phyloP scores from a whole-genome alignment of 2,797 vertebrate species.

The Meriones psammophilus region DNA sequence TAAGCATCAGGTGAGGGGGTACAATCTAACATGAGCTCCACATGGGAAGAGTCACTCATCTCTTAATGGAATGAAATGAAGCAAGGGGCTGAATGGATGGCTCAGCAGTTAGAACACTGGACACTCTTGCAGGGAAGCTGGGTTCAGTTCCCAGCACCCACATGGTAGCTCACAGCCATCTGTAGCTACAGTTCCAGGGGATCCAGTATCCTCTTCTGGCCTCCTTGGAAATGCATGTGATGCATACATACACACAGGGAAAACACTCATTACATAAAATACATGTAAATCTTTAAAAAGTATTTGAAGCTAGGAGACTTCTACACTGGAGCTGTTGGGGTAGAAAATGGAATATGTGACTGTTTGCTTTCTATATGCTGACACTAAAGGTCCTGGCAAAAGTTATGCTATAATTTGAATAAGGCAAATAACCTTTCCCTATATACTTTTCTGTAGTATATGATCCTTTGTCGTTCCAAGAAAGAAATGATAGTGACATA shows the following conservation, averaged over 20 bases:
- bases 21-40: conserved; percentile 44
- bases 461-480: conserved; percentile 37
- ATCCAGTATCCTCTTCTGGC: background rate
- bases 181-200: background rate
- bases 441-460: too few relatives aligned
- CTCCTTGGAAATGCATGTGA: background rate
- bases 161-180: background rate
- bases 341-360: background rate
- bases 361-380: background rate
- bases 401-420: background rate
- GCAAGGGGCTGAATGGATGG: background rate
- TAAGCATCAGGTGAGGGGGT: conserved; percentile 34
- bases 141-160: background rate
- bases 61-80: background rate
- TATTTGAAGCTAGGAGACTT: background rate
- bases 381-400: background rate
- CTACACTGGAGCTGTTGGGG: background rate
- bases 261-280: background rate
- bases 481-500: background rate
- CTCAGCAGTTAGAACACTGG: background rate
- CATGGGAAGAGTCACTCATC: conserved; percentile 51
- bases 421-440: background rate
- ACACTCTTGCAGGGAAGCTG: background rate
- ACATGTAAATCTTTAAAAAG: background rate
- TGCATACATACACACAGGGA: background rate